Percentiles rank a stretch among this genome's conserved stretches.
Evolutionary conservation across 2,797 vertebrate species (phyloP).

Genomic region (Gymnocypris eckloni): DNA sequence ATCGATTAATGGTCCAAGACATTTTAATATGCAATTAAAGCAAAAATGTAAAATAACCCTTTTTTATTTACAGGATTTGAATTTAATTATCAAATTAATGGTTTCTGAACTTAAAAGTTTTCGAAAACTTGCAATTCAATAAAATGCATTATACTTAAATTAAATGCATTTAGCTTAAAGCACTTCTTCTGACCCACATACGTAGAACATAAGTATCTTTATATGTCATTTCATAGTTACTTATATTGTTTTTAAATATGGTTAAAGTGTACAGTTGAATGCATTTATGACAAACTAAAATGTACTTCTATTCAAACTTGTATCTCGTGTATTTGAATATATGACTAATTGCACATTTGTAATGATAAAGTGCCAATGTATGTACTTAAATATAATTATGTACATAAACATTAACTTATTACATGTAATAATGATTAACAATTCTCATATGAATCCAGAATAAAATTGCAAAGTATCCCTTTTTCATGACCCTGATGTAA

Average conservation of each 20-base stretch:
- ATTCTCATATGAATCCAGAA: not conserved
- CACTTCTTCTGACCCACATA: too few species aligned
- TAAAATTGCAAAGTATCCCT: not conserved
- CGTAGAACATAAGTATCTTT: too few species aligned
- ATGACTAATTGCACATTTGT: not conserved
- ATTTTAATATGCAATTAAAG: not conserved
- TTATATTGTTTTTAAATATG: too few species aligned
- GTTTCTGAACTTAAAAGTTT: not conserved
- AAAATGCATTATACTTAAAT: not conserved
- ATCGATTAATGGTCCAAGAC: not conserved
- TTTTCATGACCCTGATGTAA: not conserved
- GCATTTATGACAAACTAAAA: not conserved
- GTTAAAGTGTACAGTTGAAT: not conserved
- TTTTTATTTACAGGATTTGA: not conserved
- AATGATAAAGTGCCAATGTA: not conserved
- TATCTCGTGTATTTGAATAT: not conserved
- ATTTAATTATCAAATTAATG: not conserved
- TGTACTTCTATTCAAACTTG: not conserved
- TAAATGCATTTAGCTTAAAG: too few species aligned
- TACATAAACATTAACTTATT: not conserved
- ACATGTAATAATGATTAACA: not conserved
- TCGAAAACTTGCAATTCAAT: not conserved
- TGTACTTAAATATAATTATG: not conserved
- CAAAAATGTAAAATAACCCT: not conserved
- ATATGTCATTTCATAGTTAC: too few species aligned